phyloP scores from a whole-genome alignment of 2,113 vertebrate genomes.

The Eptesicus fuscus region DNA sequence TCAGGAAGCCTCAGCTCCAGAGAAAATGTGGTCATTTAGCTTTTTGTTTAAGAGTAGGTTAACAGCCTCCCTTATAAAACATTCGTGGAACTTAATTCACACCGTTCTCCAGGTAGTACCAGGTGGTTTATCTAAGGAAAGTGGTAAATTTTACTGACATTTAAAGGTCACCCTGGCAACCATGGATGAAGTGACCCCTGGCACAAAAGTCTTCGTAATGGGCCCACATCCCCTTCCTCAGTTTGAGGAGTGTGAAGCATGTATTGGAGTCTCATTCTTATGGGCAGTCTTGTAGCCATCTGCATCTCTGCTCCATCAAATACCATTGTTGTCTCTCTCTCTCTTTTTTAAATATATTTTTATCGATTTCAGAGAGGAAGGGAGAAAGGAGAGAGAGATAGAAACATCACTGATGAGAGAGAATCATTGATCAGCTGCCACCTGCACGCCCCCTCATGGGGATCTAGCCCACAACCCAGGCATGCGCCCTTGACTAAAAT shows the following conservation, averaged over 20 bases:
- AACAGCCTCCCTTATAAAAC: not conserved
- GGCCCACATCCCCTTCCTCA: not conserved
- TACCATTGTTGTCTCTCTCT: not conserved
- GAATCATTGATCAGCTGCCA: no score
- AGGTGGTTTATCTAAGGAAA: slow-evolving; percentile 13
- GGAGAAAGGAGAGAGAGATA: no score
- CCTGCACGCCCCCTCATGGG: no score
- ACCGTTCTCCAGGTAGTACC: not conserved
- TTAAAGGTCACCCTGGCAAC: not conserved
- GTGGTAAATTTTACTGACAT: not conserved
- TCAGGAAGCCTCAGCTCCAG: not conserved
- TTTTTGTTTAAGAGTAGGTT: not conserved
- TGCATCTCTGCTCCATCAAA: not conserved
- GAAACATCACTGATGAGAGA: no score
- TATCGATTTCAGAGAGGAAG: no score
- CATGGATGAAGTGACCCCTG: not conserved
- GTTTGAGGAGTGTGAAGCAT: not conserved
- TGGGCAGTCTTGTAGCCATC: not conserved
- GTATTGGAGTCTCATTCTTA: not conserved
- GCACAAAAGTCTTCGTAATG: not conserved
- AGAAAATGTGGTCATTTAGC: slow-evolving; percentile 4
- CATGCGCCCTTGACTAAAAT: no score
- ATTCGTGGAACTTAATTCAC: not conserved
- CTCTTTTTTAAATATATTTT: no score
- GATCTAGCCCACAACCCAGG: no score